Conservation (phyloP, 2,113 vertebrate species). For the Cranoglanis bouderius region DNA sequence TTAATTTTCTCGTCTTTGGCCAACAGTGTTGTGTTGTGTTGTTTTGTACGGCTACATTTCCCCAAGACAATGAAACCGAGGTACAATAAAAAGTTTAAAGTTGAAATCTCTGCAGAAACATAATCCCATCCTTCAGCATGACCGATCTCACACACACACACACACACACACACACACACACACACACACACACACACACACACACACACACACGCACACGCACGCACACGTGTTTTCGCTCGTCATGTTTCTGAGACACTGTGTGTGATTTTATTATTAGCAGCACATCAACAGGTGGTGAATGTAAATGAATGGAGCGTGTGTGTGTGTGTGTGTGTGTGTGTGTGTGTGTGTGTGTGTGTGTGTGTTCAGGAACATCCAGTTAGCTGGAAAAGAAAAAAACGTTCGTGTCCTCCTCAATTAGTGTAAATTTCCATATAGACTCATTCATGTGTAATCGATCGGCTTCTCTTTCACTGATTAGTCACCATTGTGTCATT, state of each 20-base stretch:
- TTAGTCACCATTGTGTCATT: not conserved
- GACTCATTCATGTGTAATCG: not conserved
- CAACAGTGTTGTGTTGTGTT: not conserved
- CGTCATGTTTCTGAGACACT: not conserved
- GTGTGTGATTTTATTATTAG: slow-evolving; percentile 7
- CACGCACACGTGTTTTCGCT: not conserved
- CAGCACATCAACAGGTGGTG: not conserved
- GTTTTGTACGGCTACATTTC: not conserved
- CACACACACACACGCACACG: not conserved
- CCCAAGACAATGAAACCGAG: not conserved
- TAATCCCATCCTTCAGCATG: not conserved
- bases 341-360: not conserved
- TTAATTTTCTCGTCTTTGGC: not conserved
- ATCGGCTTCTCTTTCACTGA: not conserved
- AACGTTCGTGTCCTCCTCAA: not conserved
- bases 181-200: not conserved
- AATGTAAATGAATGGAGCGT: not conserved
- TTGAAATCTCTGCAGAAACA: not conserved
- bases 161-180: not conserved
- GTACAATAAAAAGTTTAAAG: not conserved
- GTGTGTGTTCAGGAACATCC: not conserved
- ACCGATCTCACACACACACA: not conserved
- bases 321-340: not conserved
- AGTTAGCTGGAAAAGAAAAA: no score
- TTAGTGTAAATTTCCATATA: not conserved